A percentile compares a stretch with the other conserved stretches of the same genome.
Evolutionary conservation across 2,113 vertebrate species (phyloP).

Genomic region (Melierax canorus): DNA sequence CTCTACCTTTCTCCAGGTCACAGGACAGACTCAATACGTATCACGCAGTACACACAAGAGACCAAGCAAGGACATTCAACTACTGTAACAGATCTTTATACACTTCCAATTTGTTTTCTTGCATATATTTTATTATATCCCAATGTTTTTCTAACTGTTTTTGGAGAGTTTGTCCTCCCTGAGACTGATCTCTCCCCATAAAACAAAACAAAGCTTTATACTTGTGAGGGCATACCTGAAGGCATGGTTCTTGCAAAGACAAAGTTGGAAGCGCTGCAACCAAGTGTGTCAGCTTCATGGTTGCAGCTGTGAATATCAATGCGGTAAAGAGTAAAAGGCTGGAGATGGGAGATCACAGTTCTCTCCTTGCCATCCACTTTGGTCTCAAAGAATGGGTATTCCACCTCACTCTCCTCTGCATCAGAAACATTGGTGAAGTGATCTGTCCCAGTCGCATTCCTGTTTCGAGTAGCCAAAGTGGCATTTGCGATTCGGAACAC

Average conservation of each 20-base stretch:
- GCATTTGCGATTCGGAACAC: conserved; percentile 81
- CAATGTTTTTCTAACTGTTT: background rate
- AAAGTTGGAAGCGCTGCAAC: conserved; percentile 92
- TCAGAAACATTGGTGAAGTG: conserved; percentile 79
- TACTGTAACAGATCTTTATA: background rate
- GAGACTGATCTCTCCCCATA: background rate
- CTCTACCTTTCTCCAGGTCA: background rate
- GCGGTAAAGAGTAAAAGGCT: conserved; percentile 92
- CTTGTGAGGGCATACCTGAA: conserved; percentile 75
- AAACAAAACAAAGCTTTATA: background rate
- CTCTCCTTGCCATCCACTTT: conserved; percentile 83
- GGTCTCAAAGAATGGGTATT: conserved; percentile 86
- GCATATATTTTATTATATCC: rapidly evolving
- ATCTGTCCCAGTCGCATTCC: conserved; percentile 68
- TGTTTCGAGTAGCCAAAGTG: conserved; percentile 70
- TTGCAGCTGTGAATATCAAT: conserved; percentile 98
- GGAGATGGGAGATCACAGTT: conserved; percentile 85
- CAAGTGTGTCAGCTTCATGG: conserved; percentile 83
- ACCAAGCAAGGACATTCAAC: background rate
- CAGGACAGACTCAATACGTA: background rate
- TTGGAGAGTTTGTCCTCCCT: background rate
- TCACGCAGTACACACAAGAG: background rate
- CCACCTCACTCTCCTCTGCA: conserved; percentile 72
- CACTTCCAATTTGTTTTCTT: background rate
- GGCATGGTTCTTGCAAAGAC: conserved; percentile 95